These are phyloP conservation scores for Orthosia gothica DNA, from an alignment of 2,888 invertebrate genomes.

Conservation along the genomic window DNA sequence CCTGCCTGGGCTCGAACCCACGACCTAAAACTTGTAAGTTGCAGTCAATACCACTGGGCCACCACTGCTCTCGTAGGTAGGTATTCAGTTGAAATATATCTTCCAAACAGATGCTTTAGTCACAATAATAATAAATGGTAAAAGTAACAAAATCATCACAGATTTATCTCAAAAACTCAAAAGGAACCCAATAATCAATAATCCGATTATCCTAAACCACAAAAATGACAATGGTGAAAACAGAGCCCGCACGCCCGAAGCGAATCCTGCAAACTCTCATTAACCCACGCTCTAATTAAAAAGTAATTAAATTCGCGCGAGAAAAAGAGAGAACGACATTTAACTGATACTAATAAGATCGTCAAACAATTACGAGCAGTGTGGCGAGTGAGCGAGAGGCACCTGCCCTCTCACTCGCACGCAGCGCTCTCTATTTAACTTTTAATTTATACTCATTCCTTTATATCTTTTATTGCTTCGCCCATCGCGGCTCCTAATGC, in stretches of 20 bases:
- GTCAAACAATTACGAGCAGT: constrained; percentile 91
- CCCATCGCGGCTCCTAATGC: constrained; percentile 92
- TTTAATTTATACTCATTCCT: constrained; percentile 92
- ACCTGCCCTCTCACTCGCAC: constrained; percentile 78
- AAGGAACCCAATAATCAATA: constrained; percentile 63
- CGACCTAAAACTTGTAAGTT: no score
- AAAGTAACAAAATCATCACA: neutral
- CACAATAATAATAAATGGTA: neutral
- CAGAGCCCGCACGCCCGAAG: constrained; percentile 72
- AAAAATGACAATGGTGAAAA: constrained; percentile 74
- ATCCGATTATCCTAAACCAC: constrained; percentile 64
- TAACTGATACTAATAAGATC: constrained; percentile 92
- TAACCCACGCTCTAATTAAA: constrained; percentile 89
- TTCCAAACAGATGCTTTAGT: neutral
- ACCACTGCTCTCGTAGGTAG: no score
- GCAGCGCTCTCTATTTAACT: constrained; percentile 90
- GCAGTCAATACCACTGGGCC: no score
- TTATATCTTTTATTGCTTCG: constrained; percentile 92
- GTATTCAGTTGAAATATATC: neutral
- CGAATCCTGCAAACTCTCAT: constrained; percentile 86
- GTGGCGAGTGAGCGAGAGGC: constrained; percentile 78
- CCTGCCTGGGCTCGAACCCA: no score
- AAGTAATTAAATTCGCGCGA: constrained; percentile 90
- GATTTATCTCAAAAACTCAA: constrained; percentile 22
- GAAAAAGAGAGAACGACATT: constrained; percentile 91